Percentiles rank a stretch among this genome's conserved stretches.
Evolutionary conservation across 1,140 invertebrate genomes (phyloP).

Genomic region (Hylyphantes graminicola): DNA sequence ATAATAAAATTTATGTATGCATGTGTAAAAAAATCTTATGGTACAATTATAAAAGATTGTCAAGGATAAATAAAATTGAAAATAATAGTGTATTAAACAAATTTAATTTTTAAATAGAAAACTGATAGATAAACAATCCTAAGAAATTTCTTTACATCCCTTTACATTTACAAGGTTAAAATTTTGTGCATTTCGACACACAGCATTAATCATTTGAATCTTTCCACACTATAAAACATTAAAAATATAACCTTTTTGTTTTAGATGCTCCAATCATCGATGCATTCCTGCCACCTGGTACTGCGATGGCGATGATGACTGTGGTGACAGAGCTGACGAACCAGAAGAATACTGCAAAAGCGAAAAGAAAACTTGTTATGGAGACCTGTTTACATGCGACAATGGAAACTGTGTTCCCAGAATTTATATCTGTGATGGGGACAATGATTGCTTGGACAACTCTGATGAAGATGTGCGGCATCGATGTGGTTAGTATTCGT

Average conservation of each 20-base stretch:
- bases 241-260: not conserved
- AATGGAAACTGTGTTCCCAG: constrained; percentile 96
- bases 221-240: too few relatives aligned
- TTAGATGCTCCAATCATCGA: constrained; percentile 67
- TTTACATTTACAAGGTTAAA: too few relatives aligned
- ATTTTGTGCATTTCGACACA: too few relatives aligned
- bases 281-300: constrained; percentile 89
- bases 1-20: too few relatives aligned
- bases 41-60: too few relatives aligned
- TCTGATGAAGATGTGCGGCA: constrained; percentile 91
- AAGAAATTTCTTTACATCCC: too few relatives aligned
- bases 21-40: too few relatives aligned
- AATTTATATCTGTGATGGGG: constrained; percentile 97
- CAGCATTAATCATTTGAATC: too few relatives aligned
- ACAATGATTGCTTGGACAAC: constrained; percentile 93
- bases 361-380: constrained; percentile 94
- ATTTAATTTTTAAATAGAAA: too few relatives aligned
- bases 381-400: constrained; percentile 94
- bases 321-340: constrained; percentile 89
- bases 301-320: constrained; percentile 91
- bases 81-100: too few relatives aligned
- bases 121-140: too few relatives aligned
- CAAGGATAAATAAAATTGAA: too few relatives aligned
- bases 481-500: constrained; percentile 82
- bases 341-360: constrained; percentile 91